A percentile compares a stretch with the other conserved stretches of the same genome.
These are phyloP conservation scores for Meriones psammophilus DNA, from an alignment of 2,797 vertebrate genomes.

Conservation along the genomic window DNA sequence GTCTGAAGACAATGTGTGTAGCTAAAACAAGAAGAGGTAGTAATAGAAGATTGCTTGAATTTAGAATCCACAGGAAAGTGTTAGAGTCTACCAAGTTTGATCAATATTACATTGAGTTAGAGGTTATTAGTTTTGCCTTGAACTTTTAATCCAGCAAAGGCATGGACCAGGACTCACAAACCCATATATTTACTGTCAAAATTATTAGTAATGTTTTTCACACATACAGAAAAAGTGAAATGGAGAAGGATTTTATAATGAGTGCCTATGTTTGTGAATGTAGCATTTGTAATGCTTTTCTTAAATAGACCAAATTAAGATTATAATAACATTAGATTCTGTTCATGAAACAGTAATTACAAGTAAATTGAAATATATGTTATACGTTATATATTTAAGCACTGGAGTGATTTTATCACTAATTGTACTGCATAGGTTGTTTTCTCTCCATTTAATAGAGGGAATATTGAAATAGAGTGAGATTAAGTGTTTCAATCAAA, in stretches of 20 bases:
- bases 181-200: background rate
- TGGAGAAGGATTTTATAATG: background rate
- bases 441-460: background rate
- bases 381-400: background rate
- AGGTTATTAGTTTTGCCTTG: background rate
- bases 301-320: background rate
- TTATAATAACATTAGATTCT: background rate
- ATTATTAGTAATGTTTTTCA: conserved; percentile 36
- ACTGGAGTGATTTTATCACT: conserved; percentile 7
- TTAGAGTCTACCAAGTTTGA: background rate
- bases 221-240: background rate
- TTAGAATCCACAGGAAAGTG: background rate
- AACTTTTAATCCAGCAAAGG: background rate
- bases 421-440: background rate
- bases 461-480: background rate
- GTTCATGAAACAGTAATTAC: background rate
- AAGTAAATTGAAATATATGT: background rate
- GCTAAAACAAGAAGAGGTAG: background rate
- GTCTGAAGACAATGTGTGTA: background rate
- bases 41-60: background rate
- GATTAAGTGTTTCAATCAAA: background rate
- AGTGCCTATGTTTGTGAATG: background rate
- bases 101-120: background rate
- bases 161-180: too few species aligned
- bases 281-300: background rate